These are phyloP conservation scores for Paramuricea clavata DNA, from an alignment of 92 coral and sea anemone genomes.

Conservation along the genomic window DNA sequence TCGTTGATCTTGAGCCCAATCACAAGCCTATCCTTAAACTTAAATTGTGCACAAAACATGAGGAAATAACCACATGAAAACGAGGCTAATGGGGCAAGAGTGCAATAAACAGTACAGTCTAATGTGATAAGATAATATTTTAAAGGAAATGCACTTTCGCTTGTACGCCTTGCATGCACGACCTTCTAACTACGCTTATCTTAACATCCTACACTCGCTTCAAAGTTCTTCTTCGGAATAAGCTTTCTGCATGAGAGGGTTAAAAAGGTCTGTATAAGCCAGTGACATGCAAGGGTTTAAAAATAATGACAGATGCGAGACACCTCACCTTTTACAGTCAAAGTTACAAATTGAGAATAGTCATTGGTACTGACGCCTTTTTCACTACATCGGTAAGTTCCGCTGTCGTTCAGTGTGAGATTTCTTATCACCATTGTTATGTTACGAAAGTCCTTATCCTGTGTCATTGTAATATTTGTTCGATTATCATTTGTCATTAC, in stretches of 20 bases:
- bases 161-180: too few relatives aligned
- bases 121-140: too few relatives aligned
- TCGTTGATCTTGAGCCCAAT: too few relatives aligned
- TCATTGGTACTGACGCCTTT: neutral
- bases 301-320: neutral
- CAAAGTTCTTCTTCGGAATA: too few relatives aligned
- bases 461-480: neutral
- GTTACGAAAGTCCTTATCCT: neutral
- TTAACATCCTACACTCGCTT: too few relatives aligned
- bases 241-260: neutral
- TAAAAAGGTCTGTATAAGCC: neutral
- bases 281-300: neutral
- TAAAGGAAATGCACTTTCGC: too few relatives aligned
- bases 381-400: slow-evolving; percentile 50
- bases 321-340: slow-evolving; percentile 35
- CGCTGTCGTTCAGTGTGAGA: slow-evolving; percentile 68
- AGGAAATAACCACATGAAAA: too few relatives aligned
- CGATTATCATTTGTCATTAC: slow-evolving; percentile 3
- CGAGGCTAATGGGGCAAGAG: too few relatives aligned
- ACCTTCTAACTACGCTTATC: too few relatives aligned
- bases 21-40: too few relatives aligned
- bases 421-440: slow-evolving; percentile 51
- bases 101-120: too few relatives aligned
- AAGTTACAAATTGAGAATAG: neutral
- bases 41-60: too few relatives aligned